Evolutionary conservation across 2,113 vertebrate species (phyloP).

Genomic region (Alaudala cheleensis): DNA sequence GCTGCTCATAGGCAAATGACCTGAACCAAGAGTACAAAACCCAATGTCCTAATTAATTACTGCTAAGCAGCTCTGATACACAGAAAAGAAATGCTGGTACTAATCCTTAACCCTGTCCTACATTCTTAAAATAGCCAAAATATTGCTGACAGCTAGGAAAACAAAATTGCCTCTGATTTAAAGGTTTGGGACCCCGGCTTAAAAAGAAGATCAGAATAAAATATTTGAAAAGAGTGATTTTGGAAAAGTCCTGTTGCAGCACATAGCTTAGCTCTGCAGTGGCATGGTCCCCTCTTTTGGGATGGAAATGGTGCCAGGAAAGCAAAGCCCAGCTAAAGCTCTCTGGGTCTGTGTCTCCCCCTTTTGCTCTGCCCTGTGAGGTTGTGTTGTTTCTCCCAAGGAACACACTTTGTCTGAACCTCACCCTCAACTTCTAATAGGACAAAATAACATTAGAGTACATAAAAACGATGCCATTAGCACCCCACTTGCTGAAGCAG

Average conservation of each 20-base stretch:
- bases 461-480: not conserved
- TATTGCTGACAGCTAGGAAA: conserved; percentile 78
- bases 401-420: not conserved
- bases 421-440: accelerated
- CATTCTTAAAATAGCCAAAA: conserved; percentile 86
- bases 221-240: not conserved
- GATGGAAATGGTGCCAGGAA: not conserved
- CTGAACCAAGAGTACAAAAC: conserved; percentile 83
- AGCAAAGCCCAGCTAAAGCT: not conserved
- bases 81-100: conserved; percentile 78
- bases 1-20: conserved; percentile 84
- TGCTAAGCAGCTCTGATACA: conserved; percentile 84
- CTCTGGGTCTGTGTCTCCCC: not conserved
- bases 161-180: conserved; percentile 70
- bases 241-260: not conserved
- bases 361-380: not conserved
- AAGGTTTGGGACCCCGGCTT: conserved; percentile 10
- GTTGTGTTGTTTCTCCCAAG: accelerated
- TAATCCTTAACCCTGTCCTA: conserved; percentile 84
- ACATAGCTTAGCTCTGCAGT: not conserved
- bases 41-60: conserved; percentile 86
- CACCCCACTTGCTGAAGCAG: not conserved
- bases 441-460: not conserved
- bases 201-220: not conserved
- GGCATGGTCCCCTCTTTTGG: not conserved